Evolutionary conservation across 2,797 vertebrate genomes (phyloP).

Genomic region (Pangasius mekongensis): DNA sequence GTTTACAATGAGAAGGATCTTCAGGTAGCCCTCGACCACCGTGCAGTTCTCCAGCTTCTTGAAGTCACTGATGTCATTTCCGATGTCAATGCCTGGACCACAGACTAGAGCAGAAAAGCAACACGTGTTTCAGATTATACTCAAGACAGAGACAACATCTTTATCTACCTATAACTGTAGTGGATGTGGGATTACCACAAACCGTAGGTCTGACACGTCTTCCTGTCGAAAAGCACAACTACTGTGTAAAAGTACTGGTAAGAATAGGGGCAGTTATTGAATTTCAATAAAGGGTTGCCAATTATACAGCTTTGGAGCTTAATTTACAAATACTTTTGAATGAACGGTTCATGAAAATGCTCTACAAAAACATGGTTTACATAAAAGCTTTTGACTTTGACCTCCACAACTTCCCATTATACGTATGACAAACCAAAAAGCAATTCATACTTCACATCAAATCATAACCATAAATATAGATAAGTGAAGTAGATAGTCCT

Average conservation of each 20-base stretch:
- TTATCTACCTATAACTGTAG: not conserved
- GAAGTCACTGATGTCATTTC: slow-evolving; percentile 89
- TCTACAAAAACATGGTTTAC: not conserved
- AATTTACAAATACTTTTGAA: not conserved
- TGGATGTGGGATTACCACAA: not conserved
- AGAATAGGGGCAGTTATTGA: not conserved
- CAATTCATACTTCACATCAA: not conserved
- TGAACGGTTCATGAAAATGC: not conserved
- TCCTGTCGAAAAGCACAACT: not conserved
- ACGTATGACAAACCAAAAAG: not conserved
- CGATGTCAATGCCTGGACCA: slow-evolving; percentile 90
- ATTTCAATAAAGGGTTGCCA: not conserved
- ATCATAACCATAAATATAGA: not conserved
- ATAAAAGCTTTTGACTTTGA: not conserved
- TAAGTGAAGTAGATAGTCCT: not conserved
- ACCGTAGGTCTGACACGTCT: not conserved
- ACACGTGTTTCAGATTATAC: not conserved
- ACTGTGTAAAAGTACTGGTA: too few relatives aligned
- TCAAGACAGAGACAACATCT: not conserved
- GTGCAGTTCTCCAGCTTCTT: slow-evolving; percentile 94
- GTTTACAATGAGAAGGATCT: slow-evolving; percentile 91
- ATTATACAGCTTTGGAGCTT: not conserved
- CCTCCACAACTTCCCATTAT: not conserved
- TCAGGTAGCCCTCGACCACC: slow-evolving; percentile 94
- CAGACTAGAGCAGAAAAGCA: slow-evolving; percentile 79